A percentile compares a stretch with the other conserved stretches of the same genome.
Conservation (phyloP, 2,888 invertebrate genomes). For the Luffia ferchaultella region DNA sequence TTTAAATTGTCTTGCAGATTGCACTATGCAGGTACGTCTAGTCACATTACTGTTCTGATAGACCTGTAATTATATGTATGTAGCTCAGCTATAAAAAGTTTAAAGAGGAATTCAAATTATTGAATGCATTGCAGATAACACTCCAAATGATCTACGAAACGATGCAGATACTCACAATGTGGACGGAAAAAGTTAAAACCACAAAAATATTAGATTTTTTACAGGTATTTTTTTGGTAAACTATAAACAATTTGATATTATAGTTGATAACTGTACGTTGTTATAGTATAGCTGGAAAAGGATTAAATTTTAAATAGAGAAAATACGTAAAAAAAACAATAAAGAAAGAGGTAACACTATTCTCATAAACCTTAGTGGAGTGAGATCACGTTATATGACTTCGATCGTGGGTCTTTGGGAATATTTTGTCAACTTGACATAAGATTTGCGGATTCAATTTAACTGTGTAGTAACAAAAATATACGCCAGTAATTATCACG, state of each 20-base stretch:
- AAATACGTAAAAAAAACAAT: background rate
- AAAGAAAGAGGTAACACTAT: background rate
- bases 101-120: background rate
- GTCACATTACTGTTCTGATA: background rate
- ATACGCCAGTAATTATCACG: too few relatives aligned
- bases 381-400: background rate
- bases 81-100: background rate
- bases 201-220: conserved; percentile 24
- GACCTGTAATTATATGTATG: background rate
- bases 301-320: background rate
- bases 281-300: background rate
- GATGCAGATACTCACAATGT: conserved; percentile 26
- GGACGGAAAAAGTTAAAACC: conserved; percentile 26
- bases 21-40: background rate
- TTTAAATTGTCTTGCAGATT: background rate
- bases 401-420: too few relatives aligned
- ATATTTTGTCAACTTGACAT: too few relatives aligned
- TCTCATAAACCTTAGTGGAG: background rate
- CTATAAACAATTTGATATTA: background rate
- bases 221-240: conserved; percentile 18
- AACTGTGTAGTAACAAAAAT: too few relatives aligned
- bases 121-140: conserved; percentile 26
- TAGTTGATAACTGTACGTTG: background rate
- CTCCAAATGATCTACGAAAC: conserved; percentile 40
- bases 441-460: too few relatives aligned